Evolutionary conservation across 1,140 invertebrate genomes (phyloP).

Genomic region (Drosophila pseudoananassae): DNA sequence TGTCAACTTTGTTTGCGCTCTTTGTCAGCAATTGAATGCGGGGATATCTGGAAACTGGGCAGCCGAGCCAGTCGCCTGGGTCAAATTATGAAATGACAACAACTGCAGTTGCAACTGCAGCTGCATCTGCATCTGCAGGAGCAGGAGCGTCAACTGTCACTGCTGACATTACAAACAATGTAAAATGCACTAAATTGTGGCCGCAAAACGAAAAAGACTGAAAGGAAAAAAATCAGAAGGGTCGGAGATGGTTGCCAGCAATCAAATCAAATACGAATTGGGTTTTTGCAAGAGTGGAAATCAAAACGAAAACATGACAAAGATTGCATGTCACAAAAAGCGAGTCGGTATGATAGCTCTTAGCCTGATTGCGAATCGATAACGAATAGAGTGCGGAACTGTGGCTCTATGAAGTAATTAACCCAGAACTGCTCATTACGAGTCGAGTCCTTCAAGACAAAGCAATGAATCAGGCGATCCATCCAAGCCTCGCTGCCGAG

Average conservation of each 20-base stretch:
- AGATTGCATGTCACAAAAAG: slow-evolving; percentile 44
- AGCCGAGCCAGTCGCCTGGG: slow-evolving; percentile 28
- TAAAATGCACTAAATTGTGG: slow-evolving; percentile 71
- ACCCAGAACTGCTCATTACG: slow-evolving; percentile 43
- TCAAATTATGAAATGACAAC: slow-evolving; percentile 53
- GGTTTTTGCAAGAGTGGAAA: slow-evolving; percentile 52
- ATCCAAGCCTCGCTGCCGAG: neutral
- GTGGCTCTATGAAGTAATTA: slow-evolving; percentile 53
- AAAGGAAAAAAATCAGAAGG: slow-evolving; percentile 6
- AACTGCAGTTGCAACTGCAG: slow-evolving; percentile 12
- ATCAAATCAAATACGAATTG: slow-evolving; percentile 75
- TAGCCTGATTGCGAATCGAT: slow-evolving; percentile 70
- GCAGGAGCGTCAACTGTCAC: slow-evolving; percentile 31
- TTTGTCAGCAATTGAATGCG: slow-evolving; percentile 19
- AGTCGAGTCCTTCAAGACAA: slow-evolving; percentile 38
- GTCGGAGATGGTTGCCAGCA: slow-evolving; percentile 24
- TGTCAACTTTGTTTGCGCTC: slow-evolving; percentile 63
- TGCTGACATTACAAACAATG: slow-evolving; percentile 69
- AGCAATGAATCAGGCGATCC: slow-evolving; percentile 53
- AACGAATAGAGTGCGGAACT: slow-evolving; percentile 35
- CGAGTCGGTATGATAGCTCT: slow-evolving; percentile 35
- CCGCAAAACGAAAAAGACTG: slow-evolving; percentile 40
- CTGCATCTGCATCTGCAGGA: neutral
- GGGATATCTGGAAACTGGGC: slow-evolving; percentile 9
- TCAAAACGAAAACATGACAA: slow-evolving; percentile 60